phyloP scores from a whole-genome alignment of 2,113 vertebrate genomes.

The Orcinus orca region DNA sequence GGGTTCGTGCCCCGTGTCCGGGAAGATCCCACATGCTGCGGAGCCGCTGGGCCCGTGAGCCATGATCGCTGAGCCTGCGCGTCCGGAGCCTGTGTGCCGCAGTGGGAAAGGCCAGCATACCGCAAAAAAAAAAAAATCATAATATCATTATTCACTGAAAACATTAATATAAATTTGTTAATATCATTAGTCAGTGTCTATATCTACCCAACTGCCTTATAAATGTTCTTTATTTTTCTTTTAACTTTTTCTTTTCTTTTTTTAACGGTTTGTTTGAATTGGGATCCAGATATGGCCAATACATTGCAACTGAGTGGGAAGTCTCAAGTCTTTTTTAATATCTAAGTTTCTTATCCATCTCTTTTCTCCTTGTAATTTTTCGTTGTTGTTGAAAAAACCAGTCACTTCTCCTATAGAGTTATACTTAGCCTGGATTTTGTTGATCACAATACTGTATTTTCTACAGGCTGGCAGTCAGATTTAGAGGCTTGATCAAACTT shows the following conservation, averaged over 20 bases:
- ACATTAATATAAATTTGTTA: neutral
- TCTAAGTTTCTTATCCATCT: neutral
- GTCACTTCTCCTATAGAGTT: neutral
- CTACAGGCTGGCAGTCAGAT: neutral
- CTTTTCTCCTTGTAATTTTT: neutral
- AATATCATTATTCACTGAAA: neutral
- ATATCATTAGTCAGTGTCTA: neutral
- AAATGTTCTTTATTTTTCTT: neutral
- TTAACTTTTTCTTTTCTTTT: neutral
- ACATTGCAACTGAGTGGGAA: neutral
- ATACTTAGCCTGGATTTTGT: neutral
- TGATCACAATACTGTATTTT: neutral
- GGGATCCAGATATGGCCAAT: neutral
- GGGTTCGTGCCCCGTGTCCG: too few relatives aligned
- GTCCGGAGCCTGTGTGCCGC: too few relatives aligned
- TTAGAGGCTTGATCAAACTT: neutral
- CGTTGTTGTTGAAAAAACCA: neutral
- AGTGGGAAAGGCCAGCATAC: too few relatives aligned
- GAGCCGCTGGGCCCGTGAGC: too few relatives aligned
- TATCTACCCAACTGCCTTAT: neutral
- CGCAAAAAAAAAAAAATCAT: neutral
- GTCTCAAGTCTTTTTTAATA: neutral
- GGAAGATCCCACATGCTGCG: too few relatives aligned
- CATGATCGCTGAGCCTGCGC: too few relatives aligned
- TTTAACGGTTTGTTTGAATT: neutral